phyloP scores from a whole-genome alignment of 2,888 invertebrate genomes.

The Ceraclea dissimilis region DNA sequence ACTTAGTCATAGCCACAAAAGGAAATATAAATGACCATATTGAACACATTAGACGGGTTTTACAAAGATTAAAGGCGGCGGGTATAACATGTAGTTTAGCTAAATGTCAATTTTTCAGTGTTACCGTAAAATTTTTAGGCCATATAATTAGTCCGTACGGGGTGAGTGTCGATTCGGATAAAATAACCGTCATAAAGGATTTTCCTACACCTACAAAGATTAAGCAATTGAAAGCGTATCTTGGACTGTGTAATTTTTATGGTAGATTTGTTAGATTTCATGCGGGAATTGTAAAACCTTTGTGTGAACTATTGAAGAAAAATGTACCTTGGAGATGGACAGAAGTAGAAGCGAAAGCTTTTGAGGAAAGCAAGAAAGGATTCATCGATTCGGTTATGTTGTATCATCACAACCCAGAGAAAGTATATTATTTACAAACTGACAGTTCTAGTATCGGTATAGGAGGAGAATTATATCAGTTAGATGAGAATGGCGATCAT shows the following conservation, averaged over 20 bases:
- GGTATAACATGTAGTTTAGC: slow-evolving; percentile 20
- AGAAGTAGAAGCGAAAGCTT: slow-evolving; percentile 18
- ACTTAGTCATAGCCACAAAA: not conserved
- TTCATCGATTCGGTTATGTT: slow-evolving; percentile 22
- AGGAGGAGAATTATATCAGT: slow-evolving; percentile 25
- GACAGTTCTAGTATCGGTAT: slow-evolving; percentile 17
- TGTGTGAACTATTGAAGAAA: slow-evolving; percentile 2
- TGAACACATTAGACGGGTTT: not conserved
- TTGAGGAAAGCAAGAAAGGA: slow-evolving; percentile 22
- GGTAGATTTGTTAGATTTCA: not conserved
- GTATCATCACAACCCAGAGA: slow-evolving; percentile 19
- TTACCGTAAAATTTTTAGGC: not conserved
- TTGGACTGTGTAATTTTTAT: slow-evolving; percentile 6
- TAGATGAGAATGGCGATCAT: slow-evolving; percentile 15
- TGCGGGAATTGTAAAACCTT: not conserved
- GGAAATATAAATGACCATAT: slow-evolving; percentile 7
- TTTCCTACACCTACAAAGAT: slow-evolving; percentile 26
- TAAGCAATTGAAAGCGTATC: slow-evolving; percentile 13
- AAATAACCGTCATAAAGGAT: slow-evolving; percentile 20
- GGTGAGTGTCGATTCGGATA: slow-evolving; percentile 22
- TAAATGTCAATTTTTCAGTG: slow-evolving; percentile 12
- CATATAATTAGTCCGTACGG: slow-evolving; percentile 20
- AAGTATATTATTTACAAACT: slow-evolving; percentile 26
- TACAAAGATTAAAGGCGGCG: slow-evolving; percentile 4
- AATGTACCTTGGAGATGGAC: not conserved